Percentiles rank a stretch among this genome's conserved stretches.
phyloP scores from a whole-genome alignment of 2,888 invertebrate species.

The Boloria selene region DNA sequence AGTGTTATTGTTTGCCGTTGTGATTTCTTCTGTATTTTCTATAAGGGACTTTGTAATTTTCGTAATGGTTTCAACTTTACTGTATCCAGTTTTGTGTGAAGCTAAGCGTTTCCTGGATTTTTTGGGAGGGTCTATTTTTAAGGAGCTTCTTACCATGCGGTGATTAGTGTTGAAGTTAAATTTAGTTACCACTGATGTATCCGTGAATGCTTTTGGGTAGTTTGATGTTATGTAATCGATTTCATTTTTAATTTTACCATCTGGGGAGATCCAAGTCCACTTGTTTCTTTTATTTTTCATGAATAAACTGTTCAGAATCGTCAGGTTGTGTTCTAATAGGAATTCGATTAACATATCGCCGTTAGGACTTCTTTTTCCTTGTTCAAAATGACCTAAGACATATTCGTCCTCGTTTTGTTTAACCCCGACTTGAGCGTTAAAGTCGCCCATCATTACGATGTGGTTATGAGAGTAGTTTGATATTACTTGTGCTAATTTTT shows the following conservation, averaged over 20 bases:
- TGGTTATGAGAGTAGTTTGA: not conserved
- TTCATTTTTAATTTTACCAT: conserved; percentile 38
- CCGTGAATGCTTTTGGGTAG: too few species aligned
- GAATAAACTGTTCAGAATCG: conserved; percentile 36
- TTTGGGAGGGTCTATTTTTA: too few species aligned
- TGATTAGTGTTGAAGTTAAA: too few species aligned
- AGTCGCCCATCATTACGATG: conserved; percentile 27
- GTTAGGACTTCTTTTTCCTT: conserved; percentile 32
- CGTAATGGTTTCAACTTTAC: too few species aligned
- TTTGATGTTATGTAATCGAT: conserved; percentile 29
- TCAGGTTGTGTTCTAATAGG: conserved; percentile 13
- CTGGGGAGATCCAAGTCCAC: conserved; percentile 41
- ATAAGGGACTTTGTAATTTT: too few species aligned
- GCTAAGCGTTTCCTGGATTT: too few species aligned
- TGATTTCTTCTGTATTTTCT: too few species aligned
- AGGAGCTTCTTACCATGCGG: too few species aligned
- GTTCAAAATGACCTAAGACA: conserved; percentile 22
- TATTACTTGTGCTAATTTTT: not conserved
- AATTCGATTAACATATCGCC: conserved; percentile 30
- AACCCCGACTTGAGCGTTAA: conserved; percentile 32
- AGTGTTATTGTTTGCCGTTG: too few species aligned
- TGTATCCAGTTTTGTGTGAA: too few species aligned
- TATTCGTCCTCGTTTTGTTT: conserved; percentile 23
- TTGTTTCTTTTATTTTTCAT: conserved; percentile 35
- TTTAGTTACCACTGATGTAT: too few species aligned